Conservation (phyloP, 2,113 vertebrate species). For the Podilymbus podiceps region DNA sequence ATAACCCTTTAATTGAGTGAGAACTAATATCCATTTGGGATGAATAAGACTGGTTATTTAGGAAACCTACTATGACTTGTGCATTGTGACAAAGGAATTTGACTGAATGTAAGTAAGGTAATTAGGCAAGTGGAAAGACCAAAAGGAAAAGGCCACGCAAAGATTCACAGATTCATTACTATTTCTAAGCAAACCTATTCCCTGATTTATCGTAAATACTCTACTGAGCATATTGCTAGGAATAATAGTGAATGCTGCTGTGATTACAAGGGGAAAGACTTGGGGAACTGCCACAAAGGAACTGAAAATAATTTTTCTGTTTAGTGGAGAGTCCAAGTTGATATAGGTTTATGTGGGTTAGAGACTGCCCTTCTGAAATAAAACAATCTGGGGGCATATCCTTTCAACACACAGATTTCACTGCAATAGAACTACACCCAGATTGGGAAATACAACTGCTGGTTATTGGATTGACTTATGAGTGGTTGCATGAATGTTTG, state of each 20-base stretch:
- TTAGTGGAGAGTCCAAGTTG: not conserved
- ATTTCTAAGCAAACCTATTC: not conserved
- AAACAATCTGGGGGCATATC: not conserved
- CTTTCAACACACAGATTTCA: not conserved
- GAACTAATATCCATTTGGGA: not conserved
- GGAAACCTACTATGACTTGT: not conserved
- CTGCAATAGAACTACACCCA: not conserved
- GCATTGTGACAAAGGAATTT: not conserved
- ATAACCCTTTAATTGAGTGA: not conserved
- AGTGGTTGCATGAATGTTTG: not conserved
- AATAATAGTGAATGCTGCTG: not conserved
- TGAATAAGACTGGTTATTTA: not conserved
- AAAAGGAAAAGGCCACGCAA: not conserved
- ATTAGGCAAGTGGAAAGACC: not conserved
- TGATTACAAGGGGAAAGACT: not conserved
- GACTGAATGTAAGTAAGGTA: not conserved
- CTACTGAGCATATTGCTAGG: not conserved
- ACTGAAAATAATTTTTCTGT: not conserved
- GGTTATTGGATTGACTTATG: not conserved
- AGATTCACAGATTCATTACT: not conserved
- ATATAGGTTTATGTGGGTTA: not conserved
- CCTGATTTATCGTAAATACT: not conserved
- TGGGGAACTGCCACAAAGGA: not conserved
- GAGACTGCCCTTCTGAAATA: not conserved
- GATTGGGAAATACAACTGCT: not conserved